Evolutionary conservation across 2,113 vertebrate species (phyloP).

Genomic region (Craseonycteris thonglongyai): DNA sequence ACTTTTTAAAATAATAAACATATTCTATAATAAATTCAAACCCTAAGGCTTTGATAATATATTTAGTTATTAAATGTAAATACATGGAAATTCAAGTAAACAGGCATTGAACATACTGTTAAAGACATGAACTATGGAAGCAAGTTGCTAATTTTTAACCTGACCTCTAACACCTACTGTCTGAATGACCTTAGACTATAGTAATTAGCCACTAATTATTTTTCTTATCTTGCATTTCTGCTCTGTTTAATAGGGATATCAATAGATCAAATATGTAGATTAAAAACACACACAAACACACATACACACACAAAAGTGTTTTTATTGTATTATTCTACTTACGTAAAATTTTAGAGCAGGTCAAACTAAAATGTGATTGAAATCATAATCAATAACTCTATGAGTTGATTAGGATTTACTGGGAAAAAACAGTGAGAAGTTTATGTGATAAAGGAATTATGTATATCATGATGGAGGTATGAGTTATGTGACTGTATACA

Average conservation of each 20-base stretch:
- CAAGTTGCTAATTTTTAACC: not conserved
- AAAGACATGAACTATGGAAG: not conserved
- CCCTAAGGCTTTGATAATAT: not conserved
- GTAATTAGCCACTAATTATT: not conserved
- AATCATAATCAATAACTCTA: not conserved
- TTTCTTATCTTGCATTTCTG: not conserved
- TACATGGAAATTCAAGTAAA: not conserved
- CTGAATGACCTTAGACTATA: not conserved
- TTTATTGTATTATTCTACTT: not conserved
- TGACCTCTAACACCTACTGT: not conserved
- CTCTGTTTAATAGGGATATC: not conserved
- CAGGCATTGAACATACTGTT: not conserved
- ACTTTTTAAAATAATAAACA: not conserved
- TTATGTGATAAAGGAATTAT: not conserved
- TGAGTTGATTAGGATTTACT: rapidly evolving
- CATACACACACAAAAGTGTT: not conserved
- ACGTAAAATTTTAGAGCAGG: not conserved
- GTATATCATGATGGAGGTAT: rapidly evolving
- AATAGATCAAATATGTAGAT: not conserved
- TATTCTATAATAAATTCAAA: not conserved
- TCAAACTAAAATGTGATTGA: not conserved
- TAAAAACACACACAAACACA: no score
- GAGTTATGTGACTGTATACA: not conserved
- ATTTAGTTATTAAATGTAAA: not conserved
- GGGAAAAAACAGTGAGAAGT: rapidly evolving